Conservation (phyloP, 2,888 invertebrate species). For the Caenorhabditis macrosperma region DNA sequence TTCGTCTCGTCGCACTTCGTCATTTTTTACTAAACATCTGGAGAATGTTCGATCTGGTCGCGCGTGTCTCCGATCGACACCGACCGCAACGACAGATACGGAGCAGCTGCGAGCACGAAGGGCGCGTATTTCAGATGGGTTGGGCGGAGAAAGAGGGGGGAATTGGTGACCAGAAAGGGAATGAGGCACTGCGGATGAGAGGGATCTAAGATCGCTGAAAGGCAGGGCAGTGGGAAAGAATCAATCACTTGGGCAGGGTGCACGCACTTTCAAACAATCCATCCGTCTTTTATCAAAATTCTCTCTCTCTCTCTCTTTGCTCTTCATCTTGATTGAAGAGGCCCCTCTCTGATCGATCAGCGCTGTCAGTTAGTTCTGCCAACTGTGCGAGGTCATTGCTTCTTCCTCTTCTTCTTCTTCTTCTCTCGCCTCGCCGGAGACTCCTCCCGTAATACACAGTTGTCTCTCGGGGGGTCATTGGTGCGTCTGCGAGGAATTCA, state of each 20-base stretch:
- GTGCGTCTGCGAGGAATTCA: neutral
- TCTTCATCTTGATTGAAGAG: slow-evolving; percentile 50
- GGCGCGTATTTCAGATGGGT: neutral
- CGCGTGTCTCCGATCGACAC: slow-evolving; percentile 11
- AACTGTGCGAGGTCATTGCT: slow-evolving; percentile 54
- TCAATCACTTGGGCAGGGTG: slow-evolving; percentile 2
- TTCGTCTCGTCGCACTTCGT: slow-evolving; percentile 31
- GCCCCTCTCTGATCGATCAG: slow-evolving; percentile 36
- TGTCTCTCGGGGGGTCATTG: slow-evolving; percentile 41
- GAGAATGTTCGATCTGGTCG: slow-evolving; percentile 40
- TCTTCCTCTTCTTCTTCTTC: slow-evolving; percentile 15
- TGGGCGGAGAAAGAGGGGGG: neutral
- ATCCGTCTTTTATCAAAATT: slow-evolving; percentile 51
- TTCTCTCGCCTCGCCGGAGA: too few species aligned
- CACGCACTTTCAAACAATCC: slow-evolving; percentile 43
- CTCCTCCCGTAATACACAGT: slow-evolving; percentile 33
- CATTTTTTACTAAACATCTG: slow-evolving; percentile 56
- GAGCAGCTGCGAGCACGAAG: slow-evolving; percentile 17
- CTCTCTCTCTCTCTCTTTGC: neutral
- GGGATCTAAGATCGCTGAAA: neutral
- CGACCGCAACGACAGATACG: neutral
- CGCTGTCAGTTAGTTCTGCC: slow-evolving; percentile 50
- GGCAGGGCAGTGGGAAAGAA: neutral
- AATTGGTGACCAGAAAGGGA: slow-evolving; percentile 7
- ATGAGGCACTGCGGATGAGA: neutral